Conservation (phyloP, 2,888 invertebrate genomes). For the Nomada ruficornis region DNA sequence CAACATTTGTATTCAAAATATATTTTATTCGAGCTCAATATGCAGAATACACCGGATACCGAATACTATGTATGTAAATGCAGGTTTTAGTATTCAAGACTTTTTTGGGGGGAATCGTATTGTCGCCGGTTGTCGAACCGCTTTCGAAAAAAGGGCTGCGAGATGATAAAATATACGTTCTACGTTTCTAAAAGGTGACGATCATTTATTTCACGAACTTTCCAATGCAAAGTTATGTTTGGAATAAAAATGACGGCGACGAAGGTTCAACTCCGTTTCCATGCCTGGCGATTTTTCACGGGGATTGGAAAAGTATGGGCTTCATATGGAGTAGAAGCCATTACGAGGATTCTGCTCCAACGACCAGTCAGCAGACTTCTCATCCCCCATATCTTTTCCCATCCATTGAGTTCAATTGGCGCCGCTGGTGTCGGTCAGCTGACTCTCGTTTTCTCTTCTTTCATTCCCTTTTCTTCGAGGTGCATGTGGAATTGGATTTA, state of each 20-base stretch:
- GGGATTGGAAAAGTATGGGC: background rate
- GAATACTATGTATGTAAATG: background rate
- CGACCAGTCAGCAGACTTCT: background rate
- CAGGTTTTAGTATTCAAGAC: background rate
- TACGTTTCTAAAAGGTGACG: no score
- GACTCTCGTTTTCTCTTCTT: conserved; percentile 22
- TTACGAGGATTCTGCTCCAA: conserved; percentile 5
- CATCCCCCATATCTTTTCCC: conserved; percentile 7
- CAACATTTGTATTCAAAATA: no score
- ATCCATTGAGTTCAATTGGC: conserved; percentile 45
- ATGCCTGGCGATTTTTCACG: background rate
- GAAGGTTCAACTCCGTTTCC: background rate
- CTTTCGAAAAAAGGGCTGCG: background rate
- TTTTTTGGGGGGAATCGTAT: background rate
- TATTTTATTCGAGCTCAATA: background rate
- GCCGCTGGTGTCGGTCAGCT: conserved; percentile 42
- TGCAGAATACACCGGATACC: background rate
- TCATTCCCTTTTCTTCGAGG: conserved; percentile 18
- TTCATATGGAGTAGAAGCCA: background rate
- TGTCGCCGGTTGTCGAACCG: background rate
- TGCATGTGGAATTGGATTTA: conserved; percentile 53
- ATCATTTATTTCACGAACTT: background rate
- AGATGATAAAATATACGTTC: background rate
- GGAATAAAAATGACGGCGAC: background rate
- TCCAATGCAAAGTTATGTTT: background rate